phyloP scores from a whole-genome alignment of 2,113 vertebrate species.

The Caracal caracal region DNA sequence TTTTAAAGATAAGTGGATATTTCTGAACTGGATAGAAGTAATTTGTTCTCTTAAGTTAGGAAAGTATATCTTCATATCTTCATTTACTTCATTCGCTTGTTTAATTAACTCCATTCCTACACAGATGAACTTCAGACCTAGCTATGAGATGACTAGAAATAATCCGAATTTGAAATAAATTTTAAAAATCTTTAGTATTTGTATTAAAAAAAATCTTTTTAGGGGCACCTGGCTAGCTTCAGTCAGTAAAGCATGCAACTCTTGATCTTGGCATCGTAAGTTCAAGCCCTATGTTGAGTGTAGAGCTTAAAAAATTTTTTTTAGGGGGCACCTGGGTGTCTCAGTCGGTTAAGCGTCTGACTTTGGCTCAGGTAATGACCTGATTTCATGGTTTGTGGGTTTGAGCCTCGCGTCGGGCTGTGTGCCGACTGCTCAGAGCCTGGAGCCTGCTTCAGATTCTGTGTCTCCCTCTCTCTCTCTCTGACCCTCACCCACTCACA shows the following conservation, averaged over 20 bases:
- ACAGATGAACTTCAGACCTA: neutral
- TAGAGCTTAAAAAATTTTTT: neutral
- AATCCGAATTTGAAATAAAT: slow-evolving; percentile 22
- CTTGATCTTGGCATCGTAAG: neutral
- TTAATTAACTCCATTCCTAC: neutral
- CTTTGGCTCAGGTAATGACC: too few species aligned
- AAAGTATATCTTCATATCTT: neutral
- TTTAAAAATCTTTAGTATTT: neutral
- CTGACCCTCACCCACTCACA: too few species aligned
- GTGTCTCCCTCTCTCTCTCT: too few species aligned
- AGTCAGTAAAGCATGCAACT: neutral
- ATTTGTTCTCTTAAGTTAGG: neutral
- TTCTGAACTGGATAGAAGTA: slow-evolving; percentile 17
- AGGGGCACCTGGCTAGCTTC: neutral
- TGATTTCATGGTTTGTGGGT: too few species aligned
- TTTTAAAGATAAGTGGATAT: neutral
- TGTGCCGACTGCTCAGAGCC: too few species aligned
- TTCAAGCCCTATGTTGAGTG: neutral
- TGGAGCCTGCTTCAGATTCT: too few species aligned
- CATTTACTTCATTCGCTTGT: neutral
- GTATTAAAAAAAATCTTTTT: neutral
- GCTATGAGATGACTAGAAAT: neutral
- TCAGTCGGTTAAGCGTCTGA: too few species aligned
- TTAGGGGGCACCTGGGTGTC: neutral
- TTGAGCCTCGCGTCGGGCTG: too few species aligned